Evolutionary conservation across 2,113 vertebrate species (phyloP), one percentile per base, ranked within the genome.

Genomic region (Ramphastos sulfuratus): DNA sequence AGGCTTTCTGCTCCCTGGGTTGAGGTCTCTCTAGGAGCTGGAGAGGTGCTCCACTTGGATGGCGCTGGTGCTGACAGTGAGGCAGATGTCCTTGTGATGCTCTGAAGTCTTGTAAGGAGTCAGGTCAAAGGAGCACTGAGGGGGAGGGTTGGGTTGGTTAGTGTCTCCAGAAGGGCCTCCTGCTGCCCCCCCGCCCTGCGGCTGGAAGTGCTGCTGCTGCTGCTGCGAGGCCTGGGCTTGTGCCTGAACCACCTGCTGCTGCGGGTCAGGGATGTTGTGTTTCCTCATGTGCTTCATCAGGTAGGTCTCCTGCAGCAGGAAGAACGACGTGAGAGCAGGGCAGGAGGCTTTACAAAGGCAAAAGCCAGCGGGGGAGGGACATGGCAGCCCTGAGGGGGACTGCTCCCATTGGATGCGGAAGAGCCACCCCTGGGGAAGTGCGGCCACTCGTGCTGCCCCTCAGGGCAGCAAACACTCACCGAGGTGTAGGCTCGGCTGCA

Each of bases 211-310:
- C 97, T 98, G 98, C 97, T 98, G 98, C 96, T 98, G 98, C 96
- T 98, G 95, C 94, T 84, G 96, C 1, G 97, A 97, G 4, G 97
- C 97, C 4, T 98, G 97, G 5, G 97, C 97, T 4, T 97, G 97
- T 0, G 97, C 98, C 10, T 98, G 98, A 0, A 98, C 97, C 12
- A 97, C 96, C 97, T 98, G 96, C 92, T 96, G 97, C 97, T 96
- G 97, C 50, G 97, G 97, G 94, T 98, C 98, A 93, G 98, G 97
- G 92, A 99, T 98, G 97, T 99, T 99, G 98, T 99, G 99, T 98
- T 99, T 99, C 97, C 98, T 98, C 99, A 99, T 99, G 97, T 99
- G 99, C 98, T 99, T 99, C 98, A 99, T 99, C 97, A 99, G 98
- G 97, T 99, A 99, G 1, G 99, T 99, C 97, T 99, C 99, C 99